Evolutionary conservation across 1,140 invertebrate species (phyloP), one percentile per base, ranked within the genome.

Genomic region (Drosophila subpulchrella): DNA sequence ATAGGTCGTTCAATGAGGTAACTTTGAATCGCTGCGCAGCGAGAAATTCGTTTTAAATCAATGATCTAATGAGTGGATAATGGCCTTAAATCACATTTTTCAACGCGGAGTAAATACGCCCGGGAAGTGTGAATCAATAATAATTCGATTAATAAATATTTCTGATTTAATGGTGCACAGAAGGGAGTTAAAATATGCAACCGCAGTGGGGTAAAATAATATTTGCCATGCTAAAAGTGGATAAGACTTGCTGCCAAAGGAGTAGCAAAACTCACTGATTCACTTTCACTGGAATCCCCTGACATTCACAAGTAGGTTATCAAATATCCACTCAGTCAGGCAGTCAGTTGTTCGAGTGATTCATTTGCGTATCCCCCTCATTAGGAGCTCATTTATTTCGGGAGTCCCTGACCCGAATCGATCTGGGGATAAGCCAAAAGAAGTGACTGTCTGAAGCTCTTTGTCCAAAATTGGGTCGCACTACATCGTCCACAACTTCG

Each of bases 321-420:
- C 20, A 20, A 24, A 13, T 46, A 6, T 13, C 6, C 11, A 20
- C 20, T 5, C 20, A 0, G n/a, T 15, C 8, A n/a, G n/a, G 12
- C 8, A n/a, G 34, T 6, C 32, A 1, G n/a, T 17, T 10, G 20
- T 2, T 41, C 24, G 20, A 13, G 13, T 68, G 63, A 71, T 71
- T 71, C 67, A 71, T 57, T 27, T 13, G 27, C n/a, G 17, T 12
- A 41, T 8, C 8, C 3, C 12, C 7, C 36, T 66, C 65, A 66
- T 66, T 41, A 50, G 50, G 41, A 71, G 50, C 67, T 36, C 65
- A 71, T 70, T 71, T 36, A 71, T 71, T 48, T 39, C 38, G 38
- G n/a, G 30, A 10, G 41, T 41, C 65, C 67, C 65, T 71, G 67
- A 70, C 67, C 65, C 39, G n/a, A 71, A 70, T 71, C 50, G 42